phyloP scores from a whole-genome alignment of 2,888 invertebrate species.

The Eurytoma californica region DNA sequence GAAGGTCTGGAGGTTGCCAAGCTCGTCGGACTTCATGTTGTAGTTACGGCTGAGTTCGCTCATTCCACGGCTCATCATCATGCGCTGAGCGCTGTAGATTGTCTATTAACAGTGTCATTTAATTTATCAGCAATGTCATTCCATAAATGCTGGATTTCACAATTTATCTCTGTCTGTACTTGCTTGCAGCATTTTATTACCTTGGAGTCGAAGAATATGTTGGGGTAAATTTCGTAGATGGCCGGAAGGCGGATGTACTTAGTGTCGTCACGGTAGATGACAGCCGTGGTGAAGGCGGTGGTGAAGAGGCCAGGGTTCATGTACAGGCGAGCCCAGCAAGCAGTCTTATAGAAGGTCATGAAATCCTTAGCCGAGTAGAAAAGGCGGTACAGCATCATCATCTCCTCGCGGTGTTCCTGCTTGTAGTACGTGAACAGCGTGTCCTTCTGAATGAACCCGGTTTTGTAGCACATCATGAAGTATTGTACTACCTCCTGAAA shows the following conservation, averaged over 20 bases:
- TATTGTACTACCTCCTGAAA: slow-evolving; percentile 66
- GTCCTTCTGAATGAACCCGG: slow-evolving; percentile 78
- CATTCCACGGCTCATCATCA: slow-evolving; percentile 74
- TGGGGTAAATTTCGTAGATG: slow-evolving; percentile 84
- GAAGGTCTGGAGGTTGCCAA: slow-evolving; percentile 72
- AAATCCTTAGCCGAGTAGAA: slow-evolving; percentile 84
- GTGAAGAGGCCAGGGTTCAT: slow-evolving; percentile 83
- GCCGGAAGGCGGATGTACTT: slow-evolving; percentile 82
- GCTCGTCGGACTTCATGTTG: background rate
- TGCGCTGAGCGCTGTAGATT: slow-evolving; percentile 80
- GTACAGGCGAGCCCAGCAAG: slow-evolving; percentile 80
- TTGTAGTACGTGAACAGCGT: slow-evolving; percentile 81
- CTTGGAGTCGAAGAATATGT: slow-evolving; percentile 82
- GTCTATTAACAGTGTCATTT: slow-evolving; percentile 8
- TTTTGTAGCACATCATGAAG: slow-evolving; percentile 65
- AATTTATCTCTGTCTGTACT: background rate
- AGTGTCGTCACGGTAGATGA: slow-evolving; percentile 80
- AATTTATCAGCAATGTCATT: background rate
- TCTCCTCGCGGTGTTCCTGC: slow-evolving; percentile 80
- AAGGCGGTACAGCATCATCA: slow-evolving; percentile 81
- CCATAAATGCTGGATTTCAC: background rate
- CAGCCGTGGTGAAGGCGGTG: slow-evolving; percentile 80
- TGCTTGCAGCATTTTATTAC: slow-evolving; percentile 62
- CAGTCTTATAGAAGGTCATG: slow-evolving; percentile 83
- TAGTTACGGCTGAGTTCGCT: background rate